Base-by-base conservation (phyloP, 2,797 vertebrate species). In the Champsocephalus esox region DNA sequence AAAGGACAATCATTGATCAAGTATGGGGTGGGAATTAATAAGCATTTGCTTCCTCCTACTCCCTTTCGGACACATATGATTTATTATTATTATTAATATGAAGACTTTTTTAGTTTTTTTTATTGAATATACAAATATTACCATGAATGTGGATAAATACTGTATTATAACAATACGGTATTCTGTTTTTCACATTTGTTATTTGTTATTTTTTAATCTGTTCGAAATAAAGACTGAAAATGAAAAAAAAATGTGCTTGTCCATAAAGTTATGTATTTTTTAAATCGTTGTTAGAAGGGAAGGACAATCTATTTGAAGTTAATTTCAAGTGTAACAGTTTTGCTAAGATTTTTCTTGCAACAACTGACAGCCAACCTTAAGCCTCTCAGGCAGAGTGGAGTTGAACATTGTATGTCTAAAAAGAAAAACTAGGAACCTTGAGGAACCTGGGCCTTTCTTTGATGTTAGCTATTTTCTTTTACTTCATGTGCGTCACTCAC, bases 381-480 rank as follows among this genome's bases (percentile, higher is more conserved):
- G 70, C 75, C 57, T 85, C 71, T 80, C 66, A 65, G 73, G 77
- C 81, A 59, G 79, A 83, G 54, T 68, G 66, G 73, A 86, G 80
- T 77, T 82, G 54, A 88, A 87, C 77, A 69, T 82, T 79, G 43
- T 82, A 58, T 80, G 73, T 85, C 80, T 77, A 54, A 71, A 83
- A 79, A 83, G 73, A 87, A 78, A 83, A 77, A 79, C 46, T 70
- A 87, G 85, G 86, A 90, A 91, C 74, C 79, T 83, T 86, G 65
- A 87, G 82, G 75, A 87, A 79, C 71, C 62, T 57, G 75, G 68
- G 59, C 77, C 2, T 7, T 77, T 81, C 83, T 92, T 90, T 92
- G 87, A 92, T 82, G 68, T 89, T 58, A 55, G 81, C 79, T 89
- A 68, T 86, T 90, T 90, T 83, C 64, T 70, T 80, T 71, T 62